Base-by-base conservation (phyloP, 2,888 invertebrate genomes). In the Stegana nigrithorax region DNA sequence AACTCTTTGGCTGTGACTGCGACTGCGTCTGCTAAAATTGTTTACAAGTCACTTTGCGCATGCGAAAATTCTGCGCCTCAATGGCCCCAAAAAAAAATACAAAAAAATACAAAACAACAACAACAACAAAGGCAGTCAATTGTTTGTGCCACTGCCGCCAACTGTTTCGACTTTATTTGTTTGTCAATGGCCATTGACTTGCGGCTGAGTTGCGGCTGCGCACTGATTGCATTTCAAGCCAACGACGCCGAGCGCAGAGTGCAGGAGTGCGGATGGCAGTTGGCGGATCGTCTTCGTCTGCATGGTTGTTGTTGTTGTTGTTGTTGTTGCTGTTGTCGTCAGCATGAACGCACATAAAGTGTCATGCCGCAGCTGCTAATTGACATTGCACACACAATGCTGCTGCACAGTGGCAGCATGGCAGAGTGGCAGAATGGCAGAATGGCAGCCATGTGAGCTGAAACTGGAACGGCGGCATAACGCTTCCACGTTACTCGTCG, bases 281-380 rank as follows among this genome's bases (percentile, higher is more conserved):
- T 6, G 19, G 8, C 17, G 45, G 5, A 19, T 45, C n/a, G 23
- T 8, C 45, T 45, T 45, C 23, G n/a, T 39, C 10, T 39, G n/a
- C n/a, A n/a, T n/a, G n/a, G n/a, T n/a, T n/a, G n/a, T n/a, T n/a
- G n/a, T n/a, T n/a, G n/a, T n/a, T n/a, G n/a, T n/a, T n/a, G n/a
- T n/a, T n/a, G n/a, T n/a, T n/a, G n/a, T n/a, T n/a, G 60, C 66
- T 59, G 60, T 63, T 62, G 68, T n/a, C n/a, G n/a, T 69, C 71
- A 72, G 78, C 23, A 32, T 27, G 59, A 64, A 75, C 80, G 75
- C 82, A 84, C 82, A 81, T 83, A 80, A 80, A 83, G 83, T 84
- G 84, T 84, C 85, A 81, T 83, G 83, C 83, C 79, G 77, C 78
- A 78, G 81, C 83, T 81, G 84, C 85, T 85, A 85, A 85, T 85